Base-by-base conservation (phyloP, 2,888 invertebrate species). In the Ommatoiulus sabulosus region DNA sequence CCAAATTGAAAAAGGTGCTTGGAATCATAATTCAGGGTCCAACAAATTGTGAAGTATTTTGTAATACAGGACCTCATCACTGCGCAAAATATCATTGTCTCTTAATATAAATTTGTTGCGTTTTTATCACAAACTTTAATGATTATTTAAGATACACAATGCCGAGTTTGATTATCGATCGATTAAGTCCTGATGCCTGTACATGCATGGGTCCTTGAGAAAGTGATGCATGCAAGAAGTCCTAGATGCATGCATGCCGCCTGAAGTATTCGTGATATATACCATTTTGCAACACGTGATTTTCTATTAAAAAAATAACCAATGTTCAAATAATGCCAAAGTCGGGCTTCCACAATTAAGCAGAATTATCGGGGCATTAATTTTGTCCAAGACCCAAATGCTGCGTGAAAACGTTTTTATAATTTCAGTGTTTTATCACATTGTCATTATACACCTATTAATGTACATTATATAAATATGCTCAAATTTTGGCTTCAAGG, bases 201-300 rank as follows among this genome's bases (percentile, higher is more conserved):
- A 35, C 80, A 80, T 80, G 35, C 80, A 80, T 80, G 80, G 35
- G 35, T 24, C 80, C 80, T 63, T 80, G 1, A 80, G 35, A 80
- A 35, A 80, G 24, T 12, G 12, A 80, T 80, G 80, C 80, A 80
- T 80, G 80, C 3, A 0, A 35, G 35, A 12, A 12, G 80, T 8
- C 35, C 35, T 35, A 35, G 35, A 35, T 35, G 35, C 35, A 35
- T 35, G 35, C 35, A 35, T 8, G 80, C 10, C 52, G 48, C 12
- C 48, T 10, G 48, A 52, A 17, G 12, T 35, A 35, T 35, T 35
- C 35, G 35, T 15, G 2, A 35, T 35, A 35, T 35, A 35, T 35
- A 12, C 80, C 80, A 80, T 80, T 80, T 80, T 80, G 80, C 80
- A 80, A 80, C 80, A 80, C 80, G 80, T 80, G 80, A 80, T 52